These are phyloP conservation scores for Xenus cinereus DNA, from an alignment of 2,113 vertebrate genomes.

Conservation along the genomic window DNA sequence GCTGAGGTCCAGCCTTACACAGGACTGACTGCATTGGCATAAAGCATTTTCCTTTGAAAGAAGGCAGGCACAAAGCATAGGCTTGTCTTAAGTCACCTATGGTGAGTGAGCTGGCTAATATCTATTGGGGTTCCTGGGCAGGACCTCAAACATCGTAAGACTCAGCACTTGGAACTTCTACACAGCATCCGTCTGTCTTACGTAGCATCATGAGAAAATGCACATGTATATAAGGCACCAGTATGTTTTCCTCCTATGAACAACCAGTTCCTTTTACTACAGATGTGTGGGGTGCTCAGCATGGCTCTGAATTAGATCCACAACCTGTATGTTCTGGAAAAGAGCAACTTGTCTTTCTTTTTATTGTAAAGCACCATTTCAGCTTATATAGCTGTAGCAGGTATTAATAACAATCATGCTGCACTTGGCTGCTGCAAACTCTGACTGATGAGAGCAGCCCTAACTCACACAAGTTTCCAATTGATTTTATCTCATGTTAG, in stretches of 20 bases:
- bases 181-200: background rate
- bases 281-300: background rate
- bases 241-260: background rate
- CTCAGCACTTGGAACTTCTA: background rate
- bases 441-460: constrained; percentile 52
- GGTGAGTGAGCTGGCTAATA: background rate
- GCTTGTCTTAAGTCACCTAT: background rate
- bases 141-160: background rate
- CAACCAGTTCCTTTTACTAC: background rate
- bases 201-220: background rate
- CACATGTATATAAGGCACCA: background rate
- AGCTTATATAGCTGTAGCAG: constrained; percentile 1
- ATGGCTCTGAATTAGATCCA: background rate
- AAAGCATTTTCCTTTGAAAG: background rate
- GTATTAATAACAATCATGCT: constrained; percentile 56
- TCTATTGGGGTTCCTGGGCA: background rate
- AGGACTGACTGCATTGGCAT: background rate
- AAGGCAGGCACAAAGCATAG: background rate
- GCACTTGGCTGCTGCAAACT: constrained; percentile 55
- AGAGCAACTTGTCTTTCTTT: constrained; percentile 30
- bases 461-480: constrained; percentile 61
- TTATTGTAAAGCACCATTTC: constrained; percentile 29
- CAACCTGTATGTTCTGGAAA: background rate
- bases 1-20: background rate
- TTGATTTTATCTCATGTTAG: constrained; percentile 66